Percentiles rank a stretch among this genome's conserved stretches.
These are phyloP conservation scores for Drosophila histrio DNA, from an alignment of 2,888 invertebrate genomes.

Conservation along the genomic window DNA sequence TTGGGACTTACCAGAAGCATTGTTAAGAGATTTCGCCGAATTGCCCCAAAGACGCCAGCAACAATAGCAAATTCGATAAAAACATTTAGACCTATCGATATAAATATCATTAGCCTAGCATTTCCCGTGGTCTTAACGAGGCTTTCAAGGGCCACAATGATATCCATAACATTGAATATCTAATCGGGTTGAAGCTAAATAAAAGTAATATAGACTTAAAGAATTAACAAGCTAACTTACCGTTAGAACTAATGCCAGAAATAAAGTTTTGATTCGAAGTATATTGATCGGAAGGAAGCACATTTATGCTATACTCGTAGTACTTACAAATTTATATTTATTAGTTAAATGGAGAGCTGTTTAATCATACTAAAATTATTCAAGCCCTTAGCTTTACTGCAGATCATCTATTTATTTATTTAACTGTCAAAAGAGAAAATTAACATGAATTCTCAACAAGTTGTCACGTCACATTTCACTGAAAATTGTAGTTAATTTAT, in stretches of 20 bases:
- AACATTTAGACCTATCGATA: not conserved
- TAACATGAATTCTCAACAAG: not conserved
- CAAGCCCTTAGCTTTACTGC: not conserved
- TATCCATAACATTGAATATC: not conserved
- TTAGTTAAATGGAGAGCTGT: not conserved
- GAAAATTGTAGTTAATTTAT: not conserved
- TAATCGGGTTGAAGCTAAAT: not conserved
- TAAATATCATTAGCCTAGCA: not conserved
- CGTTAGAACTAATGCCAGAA: not conserved
- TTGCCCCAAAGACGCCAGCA: not conserved
- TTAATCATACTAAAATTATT: not conserved
- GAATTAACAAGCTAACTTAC: not conserved
- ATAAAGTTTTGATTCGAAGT: not conserved
- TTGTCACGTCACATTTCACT: not conserved
- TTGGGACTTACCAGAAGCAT: not conserved
- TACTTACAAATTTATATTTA: too few relatives aligned
- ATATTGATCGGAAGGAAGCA: not conserved
- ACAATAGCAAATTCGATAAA: not conserved
- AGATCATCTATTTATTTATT: not conserved
- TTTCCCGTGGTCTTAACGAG: not conserved
- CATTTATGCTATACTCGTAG: too few relatives aligned
- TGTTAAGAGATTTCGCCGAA: not conserved
- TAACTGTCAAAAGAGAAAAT: constrained; percentile 1
- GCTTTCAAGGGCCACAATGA: not conserved
- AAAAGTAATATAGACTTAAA: not conserved